Evolutionary conservation across 2,113 vertebrate species (phyloP).

Genomic region (Lonchura striata): DNA sequence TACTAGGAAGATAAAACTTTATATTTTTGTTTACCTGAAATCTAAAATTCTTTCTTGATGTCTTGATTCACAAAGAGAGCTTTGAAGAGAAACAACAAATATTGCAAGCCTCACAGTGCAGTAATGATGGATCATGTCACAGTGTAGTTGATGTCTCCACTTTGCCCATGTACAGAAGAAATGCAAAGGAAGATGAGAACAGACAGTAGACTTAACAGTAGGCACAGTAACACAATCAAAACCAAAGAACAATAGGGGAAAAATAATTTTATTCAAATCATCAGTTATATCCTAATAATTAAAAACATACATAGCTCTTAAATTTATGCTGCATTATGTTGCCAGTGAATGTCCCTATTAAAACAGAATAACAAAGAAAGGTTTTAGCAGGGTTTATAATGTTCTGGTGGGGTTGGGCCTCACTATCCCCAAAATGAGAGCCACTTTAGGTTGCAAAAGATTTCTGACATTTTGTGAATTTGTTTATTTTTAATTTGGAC

Average conservation of each 20-base stretch:
- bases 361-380: neutral
- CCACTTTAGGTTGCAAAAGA: neutral
- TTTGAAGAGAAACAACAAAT: neutral
- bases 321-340: neutral
- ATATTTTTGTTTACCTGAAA: neutral
- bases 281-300: neutral
- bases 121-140: neutral
- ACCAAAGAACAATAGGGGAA: neutral
- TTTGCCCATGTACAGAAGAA: neutral
- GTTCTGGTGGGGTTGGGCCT: neutral
- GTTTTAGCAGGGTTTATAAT: neutral
- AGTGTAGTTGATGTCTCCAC: fast-evolving
- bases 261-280: neutral
- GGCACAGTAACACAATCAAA: neutral
- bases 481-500: neutral
- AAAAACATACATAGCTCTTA: neutral
- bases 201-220: neutral
- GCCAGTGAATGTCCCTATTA: neutral
- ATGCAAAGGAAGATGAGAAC: neutral
- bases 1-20: neutral
- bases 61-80: neutral
- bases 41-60: neutral
- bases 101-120: neutral
- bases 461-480: neutral
- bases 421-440: neutral